Conservation (phyloP, 2,888 invertebrate species). For the Portevinia maculata region DNA sequence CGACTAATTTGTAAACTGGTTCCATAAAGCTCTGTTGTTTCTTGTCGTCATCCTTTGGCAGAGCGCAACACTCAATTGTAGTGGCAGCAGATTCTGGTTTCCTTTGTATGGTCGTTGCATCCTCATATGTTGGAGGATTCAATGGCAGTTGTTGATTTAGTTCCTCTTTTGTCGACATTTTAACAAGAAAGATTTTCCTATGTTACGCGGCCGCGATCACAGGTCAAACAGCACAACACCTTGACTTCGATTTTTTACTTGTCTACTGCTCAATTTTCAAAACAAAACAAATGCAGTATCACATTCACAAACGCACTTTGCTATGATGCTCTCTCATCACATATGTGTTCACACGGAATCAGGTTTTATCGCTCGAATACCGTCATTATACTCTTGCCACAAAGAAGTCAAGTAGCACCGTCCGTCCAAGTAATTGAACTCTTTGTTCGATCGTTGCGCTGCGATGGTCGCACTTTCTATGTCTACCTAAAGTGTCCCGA, state of each 20-base stretch:
- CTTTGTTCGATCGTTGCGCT: slow-evolving; percentile 50
- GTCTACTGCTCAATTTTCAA: slow-evolving; percentile 46
- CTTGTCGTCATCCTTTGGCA: slow-evolving; percentile 30
- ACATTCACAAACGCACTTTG: slow-evolving; percentile 17
- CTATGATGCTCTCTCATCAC: slow-evolving; percentile 27
- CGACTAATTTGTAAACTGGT: slow-evolving; percentile 70
- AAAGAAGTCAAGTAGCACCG: slow-evolving; percentile 40
- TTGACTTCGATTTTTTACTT: slow-evolving; percentile 54
- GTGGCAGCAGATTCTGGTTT: slow-evolving; percentile 43
- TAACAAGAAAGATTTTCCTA: background rate
- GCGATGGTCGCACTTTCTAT: slow-evolving; percentile 2
- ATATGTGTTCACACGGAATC: slow-evolving; percentile 36
- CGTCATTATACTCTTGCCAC: slow-evolving; percentile 60
- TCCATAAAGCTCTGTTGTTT: slow-evolving; percentile 68
- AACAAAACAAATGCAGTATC: slow-evolving; percentile 26
- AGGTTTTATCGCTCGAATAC: slow-evolving; percentile 62
- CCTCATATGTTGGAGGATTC: slow-evolving; percentile 61
- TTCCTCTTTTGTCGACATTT: slow-evolving; percentile 58
- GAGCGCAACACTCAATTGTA: slow-evolving; percentile 53
- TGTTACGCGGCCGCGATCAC: slow-evolving; percentile 6
- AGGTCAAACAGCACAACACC: slow-evolving; percentile 35
- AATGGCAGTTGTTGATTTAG: slow-evolving; percentile 28
- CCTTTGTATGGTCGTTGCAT: slow-evolving; percentile 41
- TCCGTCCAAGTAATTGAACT: slow-evolving; percentile 17
- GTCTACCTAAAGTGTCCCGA: slow-evolving; percentile 11